phyloP scores from a whole-genome alignment of 2,113 vertebrate species.

The Grallaria varia region DNA sequence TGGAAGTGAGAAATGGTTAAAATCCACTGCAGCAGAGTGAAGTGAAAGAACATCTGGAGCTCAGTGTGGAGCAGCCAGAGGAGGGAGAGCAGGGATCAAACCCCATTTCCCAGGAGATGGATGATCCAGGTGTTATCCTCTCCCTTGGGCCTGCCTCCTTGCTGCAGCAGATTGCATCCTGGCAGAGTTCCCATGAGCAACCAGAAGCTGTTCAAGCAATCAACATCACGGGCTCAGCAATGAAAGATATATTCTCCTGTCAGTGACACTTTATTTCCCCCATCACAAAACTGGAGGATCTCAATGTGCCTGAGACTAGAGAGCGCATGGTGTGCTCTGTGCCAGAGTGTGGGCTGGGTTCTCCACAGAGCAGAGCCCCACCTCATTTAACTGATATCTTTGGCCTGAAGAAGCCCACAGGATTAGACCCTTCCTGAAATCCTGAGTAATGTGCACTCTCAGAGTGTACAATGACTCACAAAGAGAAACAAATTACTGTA shows the following conservation, averaged over 20 bases:
- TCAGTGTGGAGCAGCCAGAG: background rate
- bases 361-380: background rate
- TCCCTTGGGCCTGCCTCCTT: background rate
- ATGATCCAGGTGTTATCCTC: background rate
- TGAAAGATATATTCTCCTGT: background rate
- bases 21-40: background rate
- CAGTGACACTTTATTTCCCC: background rate
- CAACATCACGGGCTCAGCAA: background rate
- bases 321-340: rapidly evolving
- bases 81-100: background rate
- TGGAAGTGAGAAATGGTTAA: background rate
- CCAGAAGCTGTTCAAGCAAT: background rate
- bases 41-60: background rate
- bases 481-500: slow-evolving; percentile 62
- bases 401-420: background rate
- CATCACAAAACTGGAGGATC: background rate
- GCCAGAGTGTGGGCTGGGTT: background rate
- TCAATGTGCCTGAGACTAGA: background rate
- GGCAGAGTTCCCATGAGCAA: background rate
- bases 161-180: background rate
- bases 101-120: background rate
- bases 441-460: slow-evolving; percentile 24
- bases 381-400: background rate
- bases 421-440: background rate
- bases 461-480: slow-evolving; percentile 32